These are phyloP conservation scores for Ochotona princeps DNA, from an alignment of 2,113 vertebrate genomes.

Conservation along the genomic window DNA sequence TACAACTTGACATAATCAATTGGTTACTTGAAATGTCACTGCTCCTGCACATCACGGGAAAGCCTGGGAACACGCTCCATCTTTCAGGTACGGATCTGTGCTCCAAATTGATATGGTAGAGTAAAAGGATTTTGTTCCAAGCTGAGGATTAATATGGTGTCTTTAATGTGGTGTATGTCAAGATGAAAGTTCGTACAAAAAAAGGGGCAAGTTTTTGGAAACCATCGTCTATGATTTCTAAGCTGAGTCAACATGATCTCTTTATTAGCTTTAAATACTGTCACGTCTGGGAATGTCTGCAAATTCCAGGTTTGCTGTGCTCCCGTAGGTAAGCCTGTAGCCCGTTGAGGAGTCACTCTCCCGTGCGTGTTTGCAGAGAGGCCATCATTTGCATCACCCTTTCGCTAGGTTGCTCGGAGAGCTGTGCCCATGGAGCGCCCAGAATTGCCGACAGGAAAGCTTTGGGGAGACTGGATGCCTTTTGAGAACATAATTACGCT, in stretches of 20 bases:
- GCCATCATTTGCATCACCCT: constrained; percentile 55
- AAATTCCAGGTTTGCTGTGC: constrained; percentile 9
- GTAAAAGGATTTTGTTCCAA: constrained; percentile 53
- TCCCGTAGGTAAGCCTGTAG: background rate
- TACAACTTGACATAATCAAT: constrained; percentile 74
- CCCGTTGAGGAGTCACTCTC: constrained; percentile 2
- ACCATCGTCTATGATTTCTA: constrained; percentile 48
- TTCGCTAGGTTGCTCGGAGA: constrained; percentile 49
- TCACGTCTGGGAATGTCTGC: background rate
- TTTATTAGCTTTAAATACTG: constrained; percentile 57
- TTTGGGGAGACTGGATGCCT: constrained; percentile 51
- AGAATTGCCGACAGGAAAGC: constrained; percentile 55
- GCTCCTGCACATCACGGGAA: constrained; percentile 57
- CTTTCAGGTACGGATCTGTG: constrained; percentile 46
- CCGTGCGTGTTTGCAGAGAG: background rate
- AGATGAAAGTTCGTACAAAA: constrained; percentile 52
- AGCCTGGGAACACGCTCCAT: constrained; percentile 47
- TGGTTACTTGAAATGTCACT: constrained; percentile 81
- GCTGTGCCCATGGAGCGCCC: background rate
- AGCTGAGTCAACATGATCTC: constrained; percentile 50
- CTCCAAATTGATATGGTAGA: constrained; percentile 52
- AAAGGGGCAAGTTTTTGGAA: constrained; percentile 64
- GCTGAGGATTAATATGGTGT: constrained; percentile 51
- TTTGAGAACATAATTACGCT: constrained; percentile 71
- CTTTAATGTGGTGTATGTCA: constrained; percentile 45